These are phyloP conservation scores for Tromatobia lineatoria DNA, from an alignment of 2,888 invertebrate genomes.

Conservation along the genomic window DNA sequence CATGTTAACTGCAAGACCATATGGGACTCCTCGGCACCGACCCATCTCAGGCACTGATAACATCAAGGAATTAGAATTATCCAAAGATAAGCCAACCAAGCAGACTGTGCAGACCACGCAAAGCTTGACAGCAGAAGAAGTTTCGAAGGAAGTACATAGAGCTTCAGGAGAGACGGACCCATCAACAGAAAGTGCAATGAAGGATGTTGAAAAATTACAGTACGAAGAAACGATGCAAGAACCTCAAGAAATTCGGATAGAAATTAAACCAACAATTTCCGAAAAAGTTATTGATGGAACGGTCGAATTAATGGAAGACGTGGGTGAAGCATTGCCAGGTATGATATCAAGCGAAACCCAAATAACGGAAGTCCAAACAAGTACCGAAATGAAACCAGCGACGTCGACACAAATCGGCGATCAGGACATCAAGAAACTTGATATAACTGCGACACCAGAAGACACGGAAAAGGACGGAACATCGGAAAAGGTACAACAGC, in stretches of 20 bases:
- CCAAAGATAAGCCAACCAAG: not conserved
- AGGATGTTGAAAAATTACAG: not conserved
- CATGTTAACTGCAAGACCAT: slow-evolving; percentile 79
- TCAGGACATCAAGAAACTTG: slow-evolving; percentile 26
- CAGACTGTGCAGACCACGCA: not conserved
- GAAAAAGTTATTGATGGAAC: not conserved
- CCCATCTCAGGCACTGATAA: slow-evolving; percentile 53
- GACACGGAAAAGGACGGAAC: slow-evolving; percentile 37
- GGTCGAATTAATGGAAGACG: not conserved
- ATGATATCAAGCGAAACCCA: not conserved
- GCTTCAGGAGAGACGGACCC: not conserved
- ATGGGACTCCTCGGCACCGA: slow-evolving; percentile 79
- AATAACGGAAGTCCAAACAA: not conserved
- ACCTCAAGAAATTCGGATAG: not conserved
- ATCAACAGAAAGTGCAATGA: slow-evolving; percentile 2
- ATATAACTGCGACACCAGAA: slow-evolving; percentile 8
- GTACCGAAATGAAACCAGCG: not conserved
- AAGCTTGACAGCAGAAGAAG: not conserved
- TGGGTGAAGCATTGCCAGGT: not conserved
- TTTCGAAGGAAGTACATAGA: slow-evolving; percentile 5
- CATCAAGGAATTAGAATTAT: not conserved
- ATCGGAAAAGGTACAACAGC: slow-evolving; percentile 67
- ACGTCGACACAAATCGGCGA: slow-evolving; percentile 7
- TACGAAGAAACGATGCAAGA: not conserved
- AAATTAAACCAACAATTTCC: not conserved